Base-by-base conservation (phyloP, 2,888 invertebrate genomes). In the Fissipunctia ypsillon region DNA sequence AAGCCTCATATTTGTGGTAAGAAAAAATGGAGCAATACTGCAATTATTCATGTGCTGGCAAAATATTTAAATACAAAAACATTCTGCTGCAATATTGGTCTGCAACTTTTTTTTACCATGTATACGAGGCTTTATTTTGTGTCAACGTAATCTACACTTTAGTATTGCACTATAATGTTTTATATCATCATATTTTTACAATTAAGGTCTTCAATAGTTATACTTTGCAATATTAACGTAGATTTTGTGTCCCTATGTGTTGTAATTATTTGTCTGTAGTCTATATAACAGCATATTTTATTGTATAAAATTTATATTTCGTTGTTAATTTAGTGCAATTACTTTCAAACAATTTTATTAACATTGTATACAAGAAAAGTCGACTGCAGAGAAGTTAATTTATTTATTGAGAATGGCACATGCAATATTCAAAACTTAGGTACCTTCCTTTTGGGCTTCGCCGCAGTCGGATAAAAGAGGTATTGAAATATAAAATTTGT, bases 271-370 rank as follows among this genome's bases (percentile, higher is more conserved):
- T 80, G 63, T 81, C 75, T 83, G 73, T 86, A 84, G 80, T 85
- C 56, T 85, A 83, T 86, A 22, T 68, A 80, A 73, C 48, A 45
- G 25, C 80, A 84, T 91, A 88, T 89, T 89, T 86, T 87, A 89
- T 87, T 84, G 57, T 71, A 87, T 89, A 87, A 84, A 87, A 88
- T 87, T 88, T 88, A 78, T 84, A 78, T 84, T 84, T 80, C 66
- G 74, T 91, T 92, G 90, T 91, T 89, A 87, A 84, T 90, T 92
- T 90, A 90, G 89, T 92, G 89, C 89, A 92, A 92, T 92, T 90
- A 88, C 69, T 89, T 90, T 89, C 76, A 84, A 87, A 86, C 73
- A 65, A 71, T 74, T 69, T 84, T 73, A 76, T 72, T 59, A 63
- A 69, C 41, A 65, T 69, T 79, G 10, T 81, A 50, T 68, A 61